Conservation (phyloP, 2,888 invertebrate species). For the Agrochola litura region DNA sequence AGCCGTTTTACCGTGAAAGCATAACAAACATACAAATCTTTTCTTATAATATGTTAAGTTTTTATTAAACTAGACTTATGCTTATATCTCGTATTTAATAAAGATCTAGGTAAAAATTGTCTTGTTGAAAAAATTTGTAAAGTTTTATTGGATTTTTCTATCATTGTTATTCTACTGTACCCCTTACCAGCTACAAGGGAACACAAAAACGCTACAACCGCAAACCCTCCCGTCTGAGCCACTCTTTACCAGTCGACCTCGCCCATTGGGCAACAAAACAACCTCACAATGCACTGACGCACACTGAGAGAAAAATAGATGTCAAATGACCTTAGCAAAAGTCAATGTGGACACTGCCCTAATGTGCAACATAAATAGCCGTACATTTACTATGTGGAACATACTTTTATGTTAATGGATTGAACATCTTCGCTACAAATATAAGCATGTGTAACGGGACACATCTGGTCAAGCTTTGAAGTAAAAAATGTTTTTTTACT, state of each 20-base stretch:
- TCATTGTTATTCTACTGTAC: not conserved
- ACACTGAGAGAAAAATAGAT: constrained; percentile 87
- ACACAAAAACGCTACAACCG: not conserved
- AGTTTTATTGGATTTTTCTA: not conserved
- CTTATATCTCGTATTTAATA: too few relatives aligned
- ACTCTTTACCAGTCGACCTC: constrained; percentile 56
- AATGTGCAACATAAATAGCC: constrained; percentile 53
- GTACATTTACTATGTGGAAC: constrained; percentile 41
- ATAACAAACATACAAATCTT: too few relatives aligned
- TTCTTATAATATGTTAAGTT: too few relatives aligned
- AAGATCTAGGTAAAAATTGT: too few relatives aligned
- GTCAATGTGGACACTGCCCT: constrained; percentile 48
- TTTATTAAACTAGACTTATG: too few relatives aligned
- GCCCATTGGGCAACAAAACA: constrained; percentile 67
- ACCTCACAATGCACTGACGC: constrained; percentile 78
- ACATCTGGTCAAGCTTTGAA: constrained; percentile 50
- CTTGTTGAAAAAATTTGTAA: not conserved
- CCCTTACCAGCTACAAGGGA: not conserved
- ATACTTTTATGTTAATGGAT: constrained; percentile 58
- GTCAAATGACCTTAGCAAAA: constrained; percentile 78
- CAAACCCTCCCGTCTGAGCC: constrained; percentile 49
- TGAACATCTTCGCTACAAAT: constrained; percentile 45
- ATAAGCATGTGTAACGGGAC: constrained; percentile 59
- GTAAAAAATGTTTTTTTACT: constrained; percentile 14
- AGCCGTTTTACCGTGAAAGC: too few relatives aligned